These are phyloP conservation scores for Sceliomorpha sp. DNA, from an alignment of 2,888 invertebrate species.

Conservation along the genomic window DNA sequence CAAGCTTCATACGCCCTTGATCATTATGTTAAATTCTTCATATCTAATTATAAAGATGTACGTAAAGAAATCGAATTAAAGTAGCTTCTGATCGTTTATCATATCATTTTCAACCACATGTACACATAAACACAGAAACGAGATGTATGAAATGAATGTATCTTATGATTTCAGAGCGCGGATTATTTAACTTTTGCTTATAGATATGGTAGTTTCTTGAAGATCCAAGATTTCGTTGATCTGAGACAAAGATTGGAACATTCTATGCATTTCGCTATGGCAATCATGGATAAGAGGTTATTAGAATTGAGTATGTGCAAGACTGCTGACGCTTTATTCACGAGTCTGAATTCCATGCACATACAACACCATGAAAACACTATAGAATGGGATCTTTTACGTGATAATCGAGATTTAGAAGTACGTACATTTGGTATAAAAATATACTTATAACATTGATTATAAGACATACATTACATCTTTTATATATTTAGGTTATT, in stretches of 20 bases:
- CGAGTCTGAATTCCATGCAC: conserved; percentile 70
- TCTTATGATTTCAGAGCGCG: conserved; percentile 84
- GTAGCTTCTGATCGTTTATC: not conserved
- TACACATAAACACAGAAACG: too few relatives aligned
- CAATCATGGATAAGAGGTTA: conserved; percentile 86
- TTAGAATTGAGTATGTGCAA: conserved; percentile 83
- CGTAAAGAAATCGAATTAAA: conserved; percentile 69
- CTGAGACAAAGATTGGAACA: conserved; percentile 90
- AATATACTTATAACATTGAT: too few relatives aligned
- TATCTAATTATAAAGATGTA: conserved; percentile 93
- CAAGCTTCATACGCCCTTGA: conserved; percentile 87
- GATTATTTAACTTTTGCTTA: conserved; percentile 96
- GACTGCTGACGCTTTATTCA: conserved; percentile 63
- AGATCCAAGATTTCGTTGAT: conserved; percentile 93
- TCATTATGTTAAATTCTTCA: conserved; percentile 91
- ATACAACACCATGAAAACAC: conserved; percentile 72
- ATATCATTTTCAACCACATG: not conserved
- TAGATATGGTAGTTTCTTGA: conserved; percentile 96
- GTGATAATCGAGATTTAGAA: conserved; percentile 77
- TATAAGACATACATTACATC: too few relatives aligned
- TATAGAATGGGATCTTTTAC: conserved; percentile 70
- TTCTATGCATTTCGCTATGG: conserved; percentile 88
- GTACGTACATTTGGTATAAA: too few relatives aligned
- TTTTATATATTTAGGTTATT: conserved; percentile 66
- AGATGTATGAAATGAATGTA: too few relatives aligned